Evolutionary conservation across 2,797 vertebrate species (phyloP), one percentile per base, ranked within the genome.

Genomic region (Catharus ustulatus): DNA sequence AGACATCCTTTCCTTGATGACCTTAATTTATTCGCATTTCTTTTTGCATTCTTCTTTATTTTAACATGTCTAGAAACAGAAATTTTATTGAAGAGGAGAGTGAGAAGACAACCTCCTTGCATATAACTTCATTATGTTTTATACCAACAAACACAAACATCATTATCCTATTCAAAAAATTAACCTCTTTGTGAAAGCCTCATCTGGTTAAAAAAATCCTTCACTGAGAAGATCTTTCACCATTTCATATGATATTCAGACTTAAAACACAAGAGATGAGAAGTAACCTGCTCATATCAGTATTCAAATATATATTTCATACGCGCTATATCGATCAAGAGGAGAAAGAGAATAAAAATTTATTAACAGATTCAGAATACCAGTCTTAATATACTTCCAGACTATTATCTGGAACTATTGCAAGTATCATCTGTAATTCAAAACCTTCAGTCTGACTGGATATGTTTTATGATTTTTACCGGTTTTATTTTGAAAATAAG

Each of bases 291-390:
- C 36, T 85, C 29, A 27, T 71, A 43, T 75, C 61, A 30, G 23
- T 49, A 52, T 26, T 87, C 29, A 89, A 68, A 82, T 59, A 68
- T 8, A 64, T 66, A 51, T 81, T 55, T 91, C 69, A 45, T 78
- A 73, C n/a, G 63, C 0, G 3, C 34, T 80, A 11, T 43, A 72
- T 32, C 1, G 29, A 80, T 46, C 78, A 90, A 87, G 76, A 68
- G 32, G 5, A 64, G 23, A 89, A 92, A 69, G 55, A 73, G 61
- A 59, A 77, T 71, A 85, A 67, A 80, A 87, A 54, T 5, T 52
- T 5, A 94, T 76, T 90, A 92, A 76, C 38, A 89, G 32, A 66
- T 92, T 62, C 49, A 92, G 51, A 93, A 87, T 27, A 67, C 11
- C 15, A 85, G 1, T 66, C 27, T 75, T 90, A 81, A 87, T 91